phyloP scores from a whole-genome alignment of 2,113 vertebrate species.

The Corythornis cristatus region DNA sequence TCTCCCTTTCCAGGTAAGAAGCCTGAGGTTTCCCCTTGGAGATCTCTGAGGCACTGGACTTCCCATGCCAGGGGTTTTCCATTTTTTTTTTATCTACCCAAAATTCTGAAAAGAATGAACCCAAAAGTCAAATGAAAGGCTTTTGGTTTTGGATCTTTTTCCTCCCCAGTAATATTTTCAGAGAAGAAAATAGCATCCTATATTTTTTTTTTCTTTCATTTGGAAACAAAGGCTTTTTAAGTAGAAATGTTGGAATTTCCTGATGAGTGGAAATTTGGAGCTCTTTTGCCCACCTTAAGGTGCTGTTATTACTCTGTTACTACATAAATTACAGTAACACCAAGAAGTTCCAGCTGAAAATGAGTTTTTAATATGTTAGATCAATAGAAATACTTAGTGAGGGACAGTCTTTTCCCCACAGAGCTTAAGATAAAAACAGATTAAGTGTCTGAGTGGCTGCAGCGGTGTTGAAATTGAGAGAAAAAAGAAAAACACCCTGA shows the following conservation, averaged over 20 bases:
- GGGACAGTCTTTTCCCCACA: not conserved
- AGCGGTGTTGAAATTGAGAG: not conserved
- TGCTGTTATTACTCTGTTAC: not conserved
- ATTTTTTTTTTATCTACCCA: not conserved
- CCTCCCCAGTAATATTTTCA: not conserved
- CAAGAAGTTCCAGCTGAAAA: not conserved
- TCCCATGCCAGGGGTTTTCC: not conserved
- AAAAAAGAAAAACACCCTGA: not conserved
- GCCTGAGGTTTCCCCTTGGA: not conserved
- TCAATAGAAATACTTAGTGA: not conserved
- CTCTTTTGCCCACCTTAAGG: not conserved
- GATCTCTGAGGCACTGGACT: not conserved
- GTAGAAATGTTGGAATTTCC: not conserved
- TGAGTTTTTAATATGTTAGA: not conserved
- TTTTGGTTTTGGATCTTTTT: not conserved
- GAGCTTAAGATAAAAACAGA: not conserved
- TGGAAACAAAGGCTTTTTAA: not conserved
- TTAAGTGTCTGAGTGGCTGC: not conserved
- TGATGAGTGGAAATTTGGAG: not conserved
- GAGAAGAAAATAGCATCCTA: not conserved
- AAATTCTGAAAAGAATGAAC: not conserved
- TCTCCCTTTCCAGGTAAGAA: not conserved
- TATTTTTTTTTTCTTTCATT: not conserved
- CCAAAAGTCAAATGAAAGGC: not conserved
- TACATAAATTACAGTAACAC: not conserved